These are phyloP conservation scores for Dryobotodes eremita DNA, from an alignment of 2,888 invertebrate genomes.

Conservation along the genomic window DNA sequence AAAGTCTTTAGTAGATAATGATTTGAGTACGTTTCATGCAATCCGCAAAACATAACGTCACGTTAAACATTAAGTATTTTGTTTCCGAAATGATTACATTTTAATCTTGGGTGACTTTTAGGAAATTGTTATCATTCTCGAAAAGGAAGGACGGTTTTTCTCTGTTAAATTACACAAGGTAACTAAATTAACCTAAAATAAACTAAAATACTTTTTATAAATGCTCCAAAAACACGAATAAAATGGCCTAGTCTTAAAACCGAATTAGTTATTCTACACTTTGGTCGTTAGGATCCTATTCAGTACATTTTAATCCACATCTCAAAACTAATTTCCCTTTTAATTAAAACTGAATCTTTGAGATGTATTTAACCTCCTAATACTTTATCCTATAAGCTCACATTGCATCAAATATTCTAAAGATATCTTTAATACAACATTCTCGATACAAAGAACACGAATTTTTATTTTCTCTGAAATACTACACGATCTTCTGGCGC, in stretches of 20 bases:
- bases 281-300: constrained; percentile 21
- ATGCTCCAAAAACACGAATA: constrained; percentile 6
- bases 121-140: neutral
- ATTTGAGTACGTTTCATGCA: too few species aligned
- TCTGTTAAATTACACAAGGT: neutral
- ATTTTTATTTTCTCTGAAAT: too few species aligned
- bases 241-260: constrained; percentile 3
- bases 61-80: neutral
- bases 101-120: neutral
- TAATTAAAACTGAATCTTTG: constrained; percentile 18
- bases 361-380: neutral
- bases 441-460: neutral
- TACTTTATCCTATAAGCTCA: neutral
- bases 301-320: constrained; percentile 10
- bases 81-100: neutral
- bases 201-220: constrained; percentile 16
- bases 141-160: neutral
- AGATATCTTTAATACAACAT: neutral
- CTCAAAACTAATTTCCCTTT: constrained; percentile 31
- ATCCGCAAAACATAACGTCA: neutral
- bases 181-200: constrained; percentile 10
- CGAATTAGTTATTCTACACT: constrained; percentile 29
- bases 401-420: neutral
- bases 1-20: neutral
- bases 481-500: neutral